Conservation (phyloP, 2,113 vertebrate genomes). For the Oryzias woworae region DNA sequence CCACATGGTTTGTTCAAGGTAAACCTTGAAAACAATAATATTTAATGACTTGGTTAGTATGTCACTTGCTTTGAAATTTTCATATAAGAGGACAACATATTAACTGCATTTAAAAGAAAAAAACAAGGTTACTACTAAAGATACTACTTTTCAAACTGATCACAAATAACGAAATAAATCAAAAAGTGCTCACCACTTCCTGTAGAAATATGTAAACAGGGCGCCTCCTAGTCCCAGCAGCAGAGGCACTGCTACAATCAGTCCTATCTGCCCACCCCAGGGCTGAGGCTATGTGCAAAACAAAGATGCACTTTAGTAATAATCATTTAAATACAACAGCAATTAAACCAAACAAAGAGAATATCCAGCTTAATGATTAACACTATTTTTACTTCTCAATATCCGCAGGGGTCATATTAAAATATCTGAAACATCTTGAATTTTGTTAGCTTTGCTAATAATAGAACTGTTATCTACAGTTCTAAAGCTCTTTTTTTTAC, state of each 20-base stretch:
- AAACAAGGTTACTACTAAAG: not conserved
- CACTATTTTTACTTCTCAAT: not conserved
- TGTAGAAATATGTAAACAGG: slow-evolving; percentile 74
- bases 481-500: too few relatives aligned
- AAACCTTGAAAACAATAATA: too few relatives aligned
- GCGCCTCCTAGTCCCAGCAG: slow-evolving; percentile 70
- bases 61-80: too few relatives aligned
- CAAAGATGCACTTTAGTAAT: not conserved
- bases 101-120: not conserved
- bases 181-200: slow-evolving; percentile 66
- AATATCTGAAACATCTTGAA: too few relatives aligned
- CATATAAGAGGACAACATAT: too few relatives aligned
- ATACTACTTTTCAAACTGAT: too few relatives aligned
- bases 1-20: too few relatives aligned
- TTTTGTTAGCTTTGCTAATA: too few relatives aligned
- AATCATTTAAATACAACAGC: not conserved
- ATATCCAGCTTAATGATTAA: not conserved
- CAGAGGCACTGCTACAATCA: slow-evolving; percentile 64
- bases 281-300: slow-evolving; percentile 49
- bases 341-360: not conserved
- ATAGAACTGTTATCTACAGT: too few relatives aligned
- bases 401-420: too few relatives aligned
- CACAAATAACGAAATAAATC: not conserved
- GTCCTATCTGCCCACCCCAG: slow-evolving; percentile 75
- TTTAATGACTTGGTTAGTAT: too few relatives aligned